Conservation (phyloP, 2,797 vertebrate genomes). For the Urosaurus nigricauda region DNA sequence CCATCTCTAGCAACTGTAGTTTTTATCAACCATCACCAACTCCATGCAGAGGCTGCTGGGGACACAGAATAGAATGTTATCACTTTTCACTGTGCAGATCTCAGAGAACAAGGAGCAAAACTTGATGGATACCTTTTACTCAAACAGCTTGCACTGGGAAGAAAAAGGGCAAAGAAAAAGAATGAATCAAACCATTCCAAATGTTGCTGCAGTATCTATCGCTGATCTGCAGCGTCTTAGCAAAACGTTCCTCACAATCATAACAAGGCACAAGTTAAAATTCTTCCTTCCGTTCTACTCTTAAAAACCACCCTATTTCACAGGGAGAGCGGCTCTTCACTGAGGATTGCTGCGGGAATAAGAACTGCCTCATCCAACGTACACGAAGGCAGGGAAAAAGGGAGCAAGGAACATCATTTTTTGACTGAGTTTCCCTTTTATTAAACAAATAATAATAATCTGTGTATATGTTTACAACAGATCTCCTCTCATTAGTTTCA, state of each 20-base stretch:
- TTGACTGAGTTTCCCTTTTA: no score
- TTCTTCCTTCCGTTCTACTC: neutral
- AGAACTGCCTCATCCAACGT: no score
- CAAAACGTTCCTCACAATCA: neutral
- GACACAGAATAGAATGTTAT: neutral
- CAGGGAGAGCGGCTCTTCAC: no score
- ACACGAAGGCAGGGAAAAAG: no score
- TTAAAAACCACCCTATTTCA: neutral
- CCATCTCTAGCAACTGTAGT: neutral
- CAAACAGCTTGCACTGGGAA: neutral
- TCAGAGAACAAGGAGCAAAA: constrained; percentile 6
- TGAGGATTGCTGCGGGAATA: no score
- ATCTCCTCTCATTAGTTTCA: no score
- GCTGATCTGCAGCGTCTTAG: neutral
- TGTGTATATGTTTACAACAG: no score
- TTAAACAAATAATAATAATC: no score
- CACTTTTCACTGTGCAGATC: neutral
- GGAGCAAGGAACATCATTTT: no score
- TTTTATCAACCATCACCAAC: neutral
- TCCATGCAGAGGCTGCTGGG: neutral
- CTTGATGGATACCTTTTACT: neutral
- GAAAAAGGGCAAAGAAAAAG: neutral
- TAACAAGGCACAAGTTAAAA: neutral
- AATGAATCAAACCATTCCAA: neutral
- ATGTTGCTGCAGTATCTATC: neutral